Evolutionary conservation across 2,797 vertebrate species (phyloP).

Genomic region (Rachycentron canadum): DNA sequence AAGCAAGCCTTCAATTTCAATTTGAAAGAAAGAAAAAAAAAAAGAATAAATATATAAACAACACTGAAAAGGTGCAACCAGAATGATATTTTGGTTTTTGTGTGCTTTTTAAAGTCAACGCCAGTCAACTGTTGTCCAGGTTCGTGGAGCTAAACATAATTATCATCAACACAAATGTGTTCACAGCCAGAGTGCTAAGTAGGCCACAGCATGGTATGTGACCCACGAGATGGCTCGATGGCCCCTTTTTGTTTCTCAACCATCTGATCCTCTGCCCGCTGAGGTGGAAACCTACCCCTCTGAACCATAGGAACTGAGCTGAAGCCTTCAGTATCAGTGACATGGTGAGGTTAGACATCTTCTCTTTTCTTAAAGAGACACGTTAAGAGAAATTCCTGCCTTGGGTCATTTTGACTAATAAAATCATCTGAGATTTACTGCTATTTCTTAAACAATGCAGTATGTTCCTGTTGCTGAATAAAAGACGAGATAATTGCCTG

Average conservation of each 20-base stretch:
- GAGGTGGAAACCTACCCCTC: conserved; percentile 76
- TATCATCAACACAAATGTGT: conserved; percentile 57
- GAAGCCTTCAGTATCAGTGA: conserved; percentile 63
- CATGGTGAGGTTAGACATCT: conserved; percentile 50
- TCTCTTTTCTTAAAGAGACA: conserved; percentile 51
- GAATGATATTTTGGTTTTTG: neutral
- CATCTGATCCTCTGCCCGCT: conserved; percentile 78
- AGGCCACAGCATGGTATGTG: conserved; percentile 80
- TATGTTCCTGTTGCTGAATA: conserved; percentile 30
- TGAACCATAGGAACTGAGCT: conserved; percentile 59
- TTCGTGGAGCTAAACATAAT: conserved; percentile 55
- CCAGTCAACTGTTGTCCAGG: conserved; percentile 8
- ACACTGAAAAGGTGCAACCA: neutral
- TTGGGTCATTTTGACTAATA: conserved; percentile 25
- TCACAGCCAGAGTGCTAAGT: conserved; percentile 75
- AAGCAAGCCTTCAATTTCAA: neutral
- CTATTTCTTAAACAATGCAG: conserved; percentile 10
- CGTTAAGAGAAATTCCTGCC: neutral
- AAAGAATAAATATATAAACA: too few species aligned
- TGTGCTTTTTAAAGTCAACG: conserved; percentile 1
- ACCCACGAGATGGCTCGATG: conserved; percentile 72
- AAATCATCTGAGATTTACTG: conserved; percentile 35
- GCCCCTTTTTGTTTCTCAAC: conserved; percentile 79
- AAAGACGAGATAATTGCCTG: conserved; percentile 61
- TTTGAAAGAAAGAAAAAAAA: neutral